Base-by-base conservation (phyloP, 2,888 invertebrate genomes). In the Epiperipatus broadwayi region DNA sequence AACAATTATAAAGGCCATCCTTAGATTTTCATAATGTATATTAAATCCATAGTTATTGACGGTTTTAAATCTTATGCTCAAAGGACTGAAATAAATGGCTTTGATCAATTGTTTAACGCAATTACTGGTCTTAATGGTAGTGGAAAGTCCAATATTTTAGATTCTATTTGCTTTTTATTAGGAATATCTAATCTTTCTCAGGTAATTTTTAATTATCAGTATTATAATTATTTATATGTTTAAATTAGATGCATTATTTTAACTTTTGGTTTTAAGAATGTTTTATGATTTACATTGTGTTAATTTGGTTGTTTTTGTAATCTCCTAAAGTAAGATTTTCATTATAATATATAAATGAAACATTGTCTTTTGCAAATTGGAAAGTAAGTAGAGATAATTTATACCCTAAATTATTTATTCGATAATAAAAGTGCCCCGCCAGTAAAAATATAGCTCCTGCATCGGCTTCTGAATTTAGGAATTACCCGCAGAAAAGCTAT, bases 51-150 rank as follows among this genome's bases (percentile, higher is more conserved):
- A 49, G 70, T 83, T 22, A 64, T 97, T 35, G 93, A 97, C 54
- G 97, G 97, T 32, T 97, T 99, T 57, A 97, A 97, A 62, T 95
- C 95, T 0, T 97, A 97, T 53, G 91, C 89, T 0, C 76, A 78
- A 48, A 67, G 84, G 47, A 85, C 87, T 0, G 85, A 85, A 63
- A 73, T 97, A 36, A 74, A 72, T 45, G 83, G 79, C 2, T 95
- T 97, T 56, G 95, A 97, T 64, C 71, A 71, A 0, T 73, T 81
- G 58, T 97, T 97, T 57, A 97, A 95, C 53, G 97, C 95, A 3
- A 95, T 97, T 39, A 95, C 95, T 10, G 97, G 95, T 1, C 64
- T 95, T 33, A 97, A 97, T 61, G 95, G 95, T 5, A 87, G 84
- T 46, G 95, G 95, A 22, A 95, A 95, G 63, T 93, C 91, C 1